These are phyloP conservation scores for Poeciliopsis infans DNA, from an alignment of 2,797 vertebrate species.

Conservation along the genomic window DNA sequence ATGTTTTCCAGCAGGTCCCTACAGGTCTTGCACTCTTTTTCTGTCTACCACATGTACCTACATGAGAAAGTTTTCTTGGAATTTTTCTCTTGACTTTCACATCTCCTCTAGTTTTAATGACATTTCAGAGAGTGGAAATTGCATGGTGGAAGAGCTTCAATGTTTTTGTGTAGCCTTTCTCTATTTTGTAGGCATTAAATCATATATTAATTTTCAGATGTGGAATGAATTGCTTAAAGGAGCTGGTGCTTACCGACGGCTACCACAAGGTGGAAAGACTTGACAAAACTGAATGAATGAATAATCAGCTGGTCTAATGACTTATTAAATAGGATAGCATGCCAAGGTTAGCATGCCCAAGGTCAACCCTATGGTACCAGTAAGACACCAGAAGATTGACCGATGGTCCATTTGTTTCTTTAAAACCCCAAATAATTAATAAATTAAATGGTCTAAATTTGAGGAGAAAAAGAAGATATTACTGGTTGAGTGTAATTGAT, in stretches of 20 bases:
- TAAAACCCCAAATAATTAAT: neutral
- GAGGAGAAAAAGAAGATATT: neutral
- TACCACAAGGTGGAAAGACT: constrained; percentile 15
- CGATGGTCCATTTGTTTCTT: neutral
- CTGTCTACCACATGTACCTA: constrained; percentile 2
- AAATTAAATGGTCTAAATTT: neutral
- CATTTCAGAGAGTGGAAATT: constrained; percentile 31
- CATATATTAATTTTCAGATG: constrained; percentile 14
- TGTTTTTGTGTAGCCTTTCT: constrained; percentile 12
- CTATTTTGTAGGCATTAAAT: constrained; percentile 30
- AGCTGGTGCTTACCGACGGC: constrained; percentile 4
- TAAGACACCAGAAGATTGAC: too few relatives aligned
- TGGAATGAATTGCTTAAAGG: constrained; percentile 11
- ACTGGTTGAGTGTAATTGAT: neutral
- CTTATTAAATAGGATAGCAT: neutral
- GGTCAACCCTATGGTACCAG: neutral
- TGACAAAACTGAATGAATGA: constrained; percentile 11
- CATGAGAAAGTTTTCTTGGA: constrained; percentile 22
- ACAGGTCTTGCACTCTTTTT: neutral
- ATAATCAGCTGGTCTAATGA: constrained; percentile 15
- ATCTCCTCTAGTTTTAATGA: constrained; percentile 23
- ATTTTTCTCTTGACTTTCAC: constrained; percentile 16
- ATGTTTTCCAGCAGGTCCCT: neutral
- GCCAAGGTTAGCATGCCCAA: neutral
- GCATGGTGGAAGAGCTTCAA: constrained; percentile 18